Percentiles rank a stretch among this genome's conserved stretches.
Conservation (phyloP, 2,113 vertebrate genomes). For the Tricholaema leucomelas region DNA sequence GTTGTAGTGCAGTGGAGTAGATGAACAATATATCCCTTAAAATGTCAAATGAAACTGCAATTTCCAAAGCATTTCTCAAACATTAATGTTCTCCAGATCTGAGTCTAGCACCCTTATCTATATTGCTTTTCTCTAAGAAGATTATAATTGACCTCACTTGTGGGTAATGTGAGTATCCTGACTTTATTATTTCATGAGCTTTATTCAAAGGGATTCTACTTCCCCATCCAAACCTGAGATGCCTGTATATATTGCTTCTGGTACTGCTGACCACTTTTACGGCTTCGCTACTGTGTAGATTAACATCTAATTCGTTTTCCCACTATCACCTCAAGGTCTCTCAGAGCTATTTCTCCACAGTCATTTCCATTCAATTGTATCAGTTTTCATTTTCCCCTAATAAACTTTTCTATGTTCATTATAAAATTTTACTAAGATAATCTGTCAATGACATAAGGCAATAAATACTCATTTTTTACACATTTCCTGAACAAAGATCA, state of each 20-base stretch:
- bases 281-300: not conserved
- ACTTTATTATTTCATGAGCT: not conserved
- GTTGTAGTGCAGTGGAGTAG: not conserved
- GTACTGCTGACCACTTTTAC: not conserved
- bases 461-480: not conserved
- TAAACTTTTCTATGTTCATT: not conserved
- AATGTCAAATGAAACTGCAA: not conserved
- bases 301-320: not conserved
- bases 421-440: not conserved
- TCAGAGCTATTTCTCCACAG: not conserved
- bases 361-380: not conserved
- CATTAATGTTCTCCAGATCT: not conserved
- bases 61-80: not conserved
- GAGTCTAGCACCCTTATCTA: not conserved
- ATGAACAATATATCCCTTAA: not conserved
- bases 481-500: not conserved
- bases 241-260: not conserved
- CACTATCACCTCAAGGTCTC: not conserved
- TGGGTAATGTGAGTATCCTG: not conserved
- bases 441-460: not conserved
- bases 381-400: not conserved
- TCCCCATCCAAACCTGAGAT: not conserved
- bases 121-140: not conserved
- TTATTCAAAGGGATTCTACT: not conserved
- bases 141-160: slow-evolving; percentile 24